Base-by-base conservation (phyloP, 2,113 vertebrate species). In the Gyps fulvus region DNA sequence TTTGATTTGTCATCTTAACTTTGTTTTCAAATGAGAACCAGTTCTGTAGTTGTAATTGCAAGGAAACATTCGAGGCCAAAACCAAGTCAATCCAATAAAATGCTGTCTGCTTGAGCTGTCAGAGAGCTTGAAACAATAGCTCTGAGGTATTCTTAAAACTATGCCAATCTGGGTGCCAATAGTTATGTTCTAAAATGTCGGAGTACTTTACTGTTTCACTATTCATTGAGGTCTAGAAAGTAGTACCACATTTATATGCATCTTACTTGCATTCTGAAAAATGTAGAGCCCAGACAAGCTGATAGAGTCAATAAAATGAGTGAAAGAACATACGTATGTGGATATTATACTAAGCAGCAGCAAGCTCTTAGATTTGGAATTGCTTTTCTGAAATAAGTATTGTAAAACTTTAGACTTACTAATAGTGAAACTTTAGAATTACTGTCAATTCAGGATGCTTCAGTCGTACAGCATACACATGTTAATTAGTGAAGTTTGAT, bases 271-370 rank as follows among this genome's bases (percentile, higher is more conserved):
- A 34, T 84, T 87, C 21, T 65, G 50, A 62, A 92, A 87, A 74
- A 65, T 34, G 2, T 17, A 54, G 45, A 88, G 40, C 34, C 14
- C 25, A 22, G 42, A 29, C 22, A 87, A 34, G 5, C 58, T 83
- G 47, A 10, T 27, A 31, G 31, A 78, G 38, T 76, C 34, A 72
- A 12, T 62, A n/a, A 57, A 91, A 58, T 16, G 9, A 45, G 25
- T 61, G 31, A 80, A 84, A 18, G 34, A 79, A 29, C 4, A 3
- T 49, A n/a, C 0, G 2, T 72, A 40, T 0, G 0, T 54, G 32
- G 58, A 40, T 80, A 76, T 67, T 80, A 59, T 83, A 67, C 15
- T 57, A 34, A 91, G 36, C 17, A 87, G 49, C 22, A 57, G 26
- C 11, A 73, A 38, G 47, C 34, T 57, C 61, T 43, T 40, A 50